Base-by-base conservation (phyloP, 1,140 invertebrate species). In the Zaprionus africanus region DNA sequence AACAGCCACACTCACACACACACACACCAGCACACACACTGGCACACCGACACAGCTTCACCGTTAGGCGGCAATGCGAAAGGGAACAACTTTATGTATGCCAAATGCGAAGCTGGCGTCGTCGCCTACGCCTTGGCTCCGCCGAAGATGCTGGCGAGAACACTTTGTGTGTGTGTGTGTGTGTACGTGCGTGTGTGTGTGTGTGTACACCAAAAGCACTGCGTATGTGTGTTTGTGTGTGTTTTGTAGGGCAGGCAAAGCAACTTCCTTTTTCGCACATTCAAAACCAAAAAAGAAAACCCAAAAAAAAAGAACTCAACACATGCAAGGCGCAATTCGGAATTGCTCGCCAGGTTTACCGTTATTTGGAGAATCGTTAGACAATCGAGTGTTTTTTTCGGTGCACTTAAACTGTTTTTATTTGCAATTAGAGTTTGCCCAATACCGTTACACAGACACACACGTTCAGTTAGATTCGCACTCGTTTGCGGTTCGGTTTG, bases 71-170 rank as follows among this genome's bases (percentile, higher is more conserved):
- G 22, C 51, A 34, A 38, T 41, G 38, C 38, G 38, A 41, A 46
- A 7, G 41, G 41, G 64, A 49, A 53, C 46, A 77, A 77, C 62
- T 72, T 66, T 77, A 72, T 72, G 69, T 77, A 72, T 73, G 70
- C 63, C 57, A 77, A 57, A 61, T 68, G 49, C 41, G 51, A 61
- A 31, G 60, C 61, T 36, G n/a, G 19, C 38, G 58, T 12, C 17
- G 15, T 28, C 26, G 57, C 12, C 31, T 19, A 38, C 41, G 53
- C 28, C 57, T 57, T 58, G 53, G 36, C 17, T 24, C 19, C 53
- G 22, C 28, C 54, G 61, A 34, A 57, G 31, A 54, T 4, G 58
- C 22, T 59, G 69, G 53, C 31, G 31, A 34, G 31, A 34, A 34
- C 31, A 34, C 31, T 34, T 34, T 34, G 31, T 75, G 46, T 49